phyloP scores from a whole-genome alignment of 2,797 vertebrate genomes.

The Esox lucius region DNA sequence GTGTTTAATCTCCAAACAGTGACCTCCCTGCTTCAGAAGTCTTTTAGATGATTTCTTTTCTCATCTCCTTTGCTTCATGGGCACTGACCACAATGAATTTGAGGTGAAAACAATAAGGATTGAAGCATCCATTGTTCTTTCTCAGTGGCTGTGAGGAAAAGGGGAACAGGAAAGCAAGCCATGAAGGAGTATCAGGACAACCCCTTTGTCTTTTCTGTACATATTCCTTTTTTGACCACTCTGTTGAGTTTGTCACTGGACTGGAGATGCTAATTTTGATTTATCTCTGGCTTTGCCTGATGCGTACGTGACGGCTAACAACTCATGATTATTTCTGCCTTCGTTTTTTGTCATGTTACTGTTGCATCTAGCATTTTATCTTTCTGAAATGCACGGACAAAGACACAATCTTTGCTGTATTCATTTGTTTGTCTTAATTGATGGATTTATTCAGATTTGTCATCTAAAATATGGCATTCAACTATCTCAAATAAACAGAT shows the following conservation, averaged over 20 bases:
- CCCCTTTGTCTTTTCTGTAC: constrained; percentile 16
- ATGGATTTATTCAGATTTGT: constrained; percentile 31
- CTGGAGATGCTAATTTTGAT: constrained; percentile 25
- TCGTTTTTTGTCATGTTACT: constrained; percentile 40
- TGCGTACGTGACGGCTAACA: constrained; percentile 18
- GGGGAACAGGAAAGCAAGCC: neutral
- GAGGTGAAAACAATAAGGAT: neutral
- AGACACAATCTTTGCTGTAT: constrained; percentile 18
- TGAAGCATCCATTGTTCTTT: neutral
- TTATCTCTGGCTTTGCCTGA: constrained; percentile 16
- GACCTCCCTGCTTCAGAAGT: constrained; percentile 21
- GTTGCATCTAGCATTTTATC: constrained; percentile 52
- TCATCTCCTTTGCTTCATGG: neutral
- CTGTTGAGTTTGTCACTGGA: constrained; percentile 12
- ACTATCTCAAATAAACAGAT: constrained; percentile 49
- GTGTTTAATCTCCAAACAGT: constrained; percentile 28
- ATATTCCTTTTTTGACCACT: constrained; percentile 13
- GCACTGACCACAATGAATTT: neutral
- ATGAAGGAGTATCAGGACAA: constrained; percentile 11
- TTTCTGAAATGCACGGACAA: constrained; percentile 32
- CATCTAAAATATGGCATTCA: constrained; percentile 31
- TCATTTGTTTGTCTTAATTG: constrained; percentile 15
- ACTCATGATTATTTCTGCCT: constrained; percentile 16
- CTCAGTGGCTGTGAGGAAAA: neutral
- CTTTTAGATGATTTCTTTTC: constrained; percentile 3